Conservation (phyloP, 2,888 invertebrate genomes). For the Terebella lapidaria region DNA sequence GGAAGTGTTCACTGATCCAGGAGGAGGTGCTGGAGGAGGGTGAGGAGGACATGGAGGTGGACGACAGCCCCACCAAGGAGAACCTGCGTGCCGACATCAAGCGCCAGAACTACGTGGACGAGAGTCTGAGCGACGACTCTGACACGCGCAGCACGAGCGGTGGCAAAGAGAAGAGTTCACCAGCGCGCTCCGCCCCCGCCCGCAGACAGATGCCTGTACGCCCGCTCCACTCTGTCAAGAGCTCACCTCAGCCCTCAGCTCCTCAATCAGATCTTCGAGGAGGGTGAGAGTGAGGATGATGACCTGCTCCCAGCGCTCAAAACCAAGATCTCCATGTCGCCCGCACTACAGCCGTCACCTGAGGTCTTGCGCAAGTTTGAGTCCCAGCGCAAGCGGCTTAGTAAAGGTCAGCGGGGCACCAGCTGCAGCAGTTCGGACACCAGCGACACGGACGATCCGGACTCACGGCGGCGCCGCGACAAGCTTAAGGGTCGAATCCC, state of each 20-base stretch:
- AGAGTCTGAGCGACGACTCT: constrained; percentile 14
- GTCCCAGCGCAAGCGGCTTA: constrained; percentile 46
- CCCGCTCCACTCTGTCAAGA: constrained; percentile 54
- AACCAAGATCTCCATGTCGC: constrained; percentile 23
- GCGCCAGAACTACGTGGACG: background rate
- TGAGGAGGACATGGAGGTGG: constrained; percentile 29
- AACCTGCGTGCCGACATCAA: background rate
- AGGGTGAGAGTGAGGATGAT: constrained; percentile 58
- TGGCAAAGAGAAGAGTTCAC: background rate
- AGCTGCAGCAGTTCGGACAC: constrained; percentile 93
- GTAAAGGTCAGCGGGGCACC: constrained; percentile 63
- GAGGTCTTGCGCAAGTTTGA: constrained; percentile 52
- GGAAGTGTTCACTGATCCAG: constrained; percentile 51
- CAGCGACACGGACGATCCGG: constrained; percentile 66
- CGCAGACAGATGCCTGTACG: constrained; percentile 35
- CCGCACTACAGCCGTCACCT: constrained; percentile 53
- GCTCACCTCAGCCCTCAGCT: constrained; percentile 58
- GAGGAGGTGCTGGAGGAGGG: constrained; percentile 82
- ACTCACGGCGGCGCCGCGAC: constrained; percentile 37
- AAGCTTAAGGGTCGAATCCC: constrained; percentile 20
- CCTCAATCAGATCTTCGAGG: constrained; percentile 68
- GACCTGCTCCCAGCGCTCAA: constrained; percentile 34
- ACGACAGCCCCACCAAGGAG: background rate
- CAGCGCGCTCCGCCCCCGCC: constrained; percentile 2
- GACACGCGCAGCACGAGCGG: constrained; percentile 3